Conservation (phyloP, 2,113 vertebrate genomes). For the Semicossyphus pulcher region DNA sequence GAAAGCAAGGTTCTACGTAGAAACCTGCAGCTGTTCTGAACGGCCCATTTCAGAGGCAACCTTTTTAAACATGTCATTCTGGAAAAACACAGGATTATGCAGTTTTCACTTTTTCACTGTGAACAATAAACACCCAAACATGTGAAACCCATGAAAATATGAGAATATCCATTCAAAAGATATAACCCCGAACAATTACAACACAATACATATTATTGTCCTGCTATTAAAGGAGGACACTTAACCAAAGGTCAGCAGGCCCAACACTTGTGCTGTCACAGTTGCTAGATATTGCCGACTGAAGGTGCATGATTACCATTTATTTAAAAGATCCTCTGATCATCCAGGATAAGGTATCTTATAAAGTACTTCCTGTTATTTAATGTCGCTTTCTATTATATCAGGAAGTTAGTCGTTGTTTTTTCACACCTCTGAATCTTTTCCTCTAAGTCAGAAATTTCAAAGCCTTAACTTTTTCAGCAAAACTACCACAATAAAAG, state of each 20-base stretch:
- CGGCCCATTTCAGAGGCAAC: too few relatives aligned
- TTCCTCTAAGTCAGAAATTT: not conserved
- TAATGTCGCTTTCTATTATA: not conserved
- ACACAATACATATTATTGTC: not conserved
- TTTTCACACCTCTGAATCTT: not conserved
- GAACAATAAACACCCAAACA: too few relatives aligned
- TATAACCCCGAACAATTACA: too few relatives aligned
- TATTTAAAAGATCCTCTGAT: not conserved
- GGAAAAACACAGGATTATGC: too few relatives aligned
- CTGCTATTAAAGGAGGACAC: not conserved
- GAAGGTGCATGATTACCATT: not conserved
- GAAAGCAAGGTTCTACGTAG: too few relatives aligned
- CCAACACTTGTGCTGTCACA: not conserved
- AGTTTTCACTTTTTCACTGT: too few relatives aligned
- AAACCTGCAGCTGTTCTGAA: too few relatives aligned
- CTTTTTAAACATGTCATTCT: too few relatives aligned
- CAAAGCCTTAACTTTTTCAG: slow-evolving; percentile 10
- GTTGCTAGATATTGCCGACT: not conserved
- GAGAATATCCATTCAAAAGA: too few relatives aligned
- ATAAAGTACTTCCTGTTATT: not conserved
- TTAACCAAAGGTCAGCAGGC: not conserved
- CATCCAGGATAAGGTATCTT: not conserved
- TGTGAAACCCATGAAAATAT: too few relatives aligned
- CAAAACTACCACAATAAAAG: not conserved
- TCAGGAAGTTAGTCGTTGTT: not conserved